Base-by-base conservation (phyloP, 2,888 invertebrate species). In the Eremobia ochroleuca region DNA sequence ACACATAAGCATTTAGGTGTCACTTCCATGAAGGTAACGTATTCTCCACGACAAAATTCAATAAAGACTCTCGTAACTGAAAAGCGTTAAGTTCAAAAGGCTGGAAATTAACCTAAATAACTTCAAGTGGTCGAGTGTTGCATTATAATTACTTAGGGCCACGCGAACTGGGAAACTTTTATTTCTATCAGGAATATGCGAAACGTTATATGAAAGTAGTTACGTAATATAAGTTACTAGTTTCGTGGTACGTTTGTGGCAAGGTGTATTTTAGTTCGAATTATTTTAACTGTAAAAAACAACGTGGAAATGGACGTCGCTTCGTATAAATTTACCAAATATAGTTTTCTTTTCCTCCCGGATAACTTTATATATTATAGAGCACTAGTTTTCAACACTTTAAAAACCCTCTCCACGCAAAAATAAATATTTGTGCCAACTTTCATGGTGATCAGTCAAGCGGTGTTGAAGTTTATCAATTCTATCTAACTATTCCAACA, bases 31-130 rank as follows among this genome's bases (percentile, higher is more conserved):
- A 64, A 77, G 73, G 77, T 83, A 71, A 76, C 72, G 76, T 76
- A 73, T 72, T 62, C 68, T 80, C 78, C 78, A 83, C 84, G 79
- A 86, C 87, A 77, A 90, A 91, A 92, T 90, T 92, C 83, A 91
- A 93, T 92, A 89, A 90, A 88, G 88, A 77, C 82, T 83, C 79
- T 87, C 83, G 89, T 83, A 85, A 81, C 73, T 77, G 84, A 87
- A 89, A 86, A 87, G 85, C 82, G 88, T 88, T 86, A 85, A 86
- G 87, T 87, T 92, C 89, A 90, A 91, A 90, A 92, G 90, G 90
- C 87, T 85, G 92, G 91, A 92, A 92, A 93, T 94, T 93, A 93
- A 93, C 93, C 92, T 90, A 89, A 92, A 94, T 94, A 92, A 88
- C 90, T 88, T 77, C 82, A 88, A 92, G 88, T 90, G 88, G 86